Evolutionary conservation across 2,888 invertebrate genomes (phyloP).

Genomic region (Drosophila robusta): DNA sequence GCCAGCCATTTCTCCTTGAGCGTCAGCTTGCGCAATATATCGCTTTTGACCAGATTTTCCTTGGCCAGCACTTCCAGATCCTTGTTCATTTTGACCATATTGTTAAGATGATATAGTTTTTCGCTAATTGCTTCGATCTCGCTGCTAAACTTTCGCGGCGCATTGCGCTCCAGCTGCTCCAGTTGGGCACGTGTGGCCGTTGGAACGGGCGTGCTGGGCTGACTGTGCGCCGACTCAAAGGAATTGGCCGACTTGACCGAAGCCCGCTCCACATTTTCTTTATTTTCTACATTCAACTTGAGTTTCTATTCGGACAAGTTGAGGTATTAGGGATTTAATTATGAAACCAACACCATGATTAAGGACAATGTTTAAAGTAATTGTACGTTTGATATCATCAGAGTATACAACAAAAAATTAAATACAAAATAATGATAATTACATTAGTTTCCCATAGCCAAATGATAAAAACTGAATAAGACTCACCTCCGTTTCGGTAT

Average conservation of each 20-base stretch:
- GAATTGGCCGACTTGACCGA: constrained; percentile 70
- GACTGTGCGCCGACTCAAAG: constrained; percentile 71
- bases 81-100: constrained; percentile 84
- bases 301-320: constrained; percentile 40
- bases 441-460: constrained; percentile 65
- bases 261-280: constrained; percentile 68
- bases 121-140: constrained; percentile 85
- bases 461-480: constrained; percentile 4
- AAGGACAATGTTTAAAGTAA: constrained; percentile 40
- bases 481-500: constrained; percentile 90
- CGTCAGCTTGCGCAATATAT: constrained; percentile 84
- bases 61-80: constrained; percentile 84
- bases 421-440: constrained; percentile 67
- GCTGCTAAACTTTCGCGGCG: constrained; percentile 78
- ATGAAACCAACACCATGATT: constrained; percentile 80
- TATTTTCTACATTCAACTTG: constrained; percentile 54
- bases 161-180: constrained; percentile 83
- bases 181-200: constrained; percentile 74
- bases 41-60: constrained; percentile 84
- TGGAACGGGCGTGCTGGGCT: constrained; percentile 43
- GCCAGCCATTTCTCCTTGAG: constrained; percentile 85
- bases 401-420: constrained; percentile 55
- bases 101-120: constrained; percentile 84
- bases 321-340: constrained; percentile 4
- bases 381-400: constrained; percentile 37